Conservation (phyloP, 2,113 vertebrate species). For the Nycticebus coucang region DNA sequence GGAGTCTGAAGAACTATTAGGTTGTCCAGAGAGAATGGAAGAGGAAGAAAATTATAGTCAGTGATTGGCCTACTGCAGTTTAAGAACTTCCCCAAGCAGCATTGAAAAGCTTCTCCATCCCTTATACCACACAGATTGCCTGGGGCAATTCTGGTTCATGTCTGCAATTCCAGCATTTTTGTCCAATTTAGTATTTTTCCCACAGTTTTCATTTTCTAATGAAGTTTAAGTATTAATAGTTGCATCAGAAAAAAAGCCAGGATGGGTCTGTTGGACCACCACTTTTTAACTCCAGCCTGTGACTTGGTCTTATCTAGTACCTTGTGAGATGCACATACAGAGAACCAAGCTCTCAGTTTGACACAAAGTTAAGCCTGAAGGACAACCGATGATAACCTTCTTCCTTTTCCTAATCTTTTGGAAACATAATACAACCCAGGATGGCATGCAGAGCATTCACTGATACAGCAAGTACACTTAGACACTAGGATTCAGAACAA, state of each 20-base stretch:
- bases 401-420: conserved; percentile 45
- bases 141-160: neutral
- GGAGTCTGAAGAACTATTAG: neutral
- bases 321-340: neutral
- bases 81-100: neutral
- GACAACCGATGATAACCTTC: conserved; percentile 16
- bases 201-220: conserved; percentile 31
- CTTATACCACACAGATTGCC: neutral
- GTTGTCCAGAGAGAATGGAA: neutral
- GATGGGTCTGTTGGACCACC: neutral
- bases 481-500: neutral
- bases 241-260: neutral
- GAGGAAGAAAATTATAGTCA: conserved; percentile 17
- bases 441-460: neutral
- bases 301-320: neutral
- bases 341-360: conserved; percentile 3
- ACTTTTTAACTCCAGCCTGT: neutral
- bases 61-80: neutral
- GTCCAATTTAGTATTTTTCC: neutral
- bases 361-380: conserved; percentile 35
- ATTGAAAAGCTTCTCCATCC: neutral
- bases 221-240: neutral
- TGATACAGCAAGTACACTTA: neutral
- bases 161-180: neutral
- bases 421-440: conserved; percentile 16